Evolutionary conservation across 1,140 invertebrate genomes (phyloP).

Genomic region (Cherax destructor): DNA sequence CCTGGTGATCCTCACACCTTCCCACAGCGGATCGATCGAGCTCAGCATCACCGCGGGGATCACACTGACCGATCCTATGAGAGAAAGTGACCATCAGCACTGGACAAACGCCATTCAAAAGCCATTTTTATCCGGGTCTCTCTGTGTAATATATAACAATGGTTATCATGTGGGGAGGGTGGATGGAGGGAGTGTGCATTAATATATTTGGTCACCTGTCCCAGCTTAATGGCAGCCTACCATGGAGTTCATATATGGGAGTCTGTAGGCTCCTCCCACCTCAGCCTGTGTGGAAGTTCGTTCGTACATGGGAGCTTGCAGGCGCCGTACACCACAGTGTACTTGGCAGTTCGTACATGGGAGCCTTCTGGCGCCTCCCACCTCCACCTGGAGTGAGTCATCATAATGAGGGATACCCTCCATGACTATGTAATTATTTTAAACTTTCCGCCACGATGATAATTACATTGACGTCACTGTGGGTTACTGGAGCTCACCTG

Average conservation of each 20-base stretch:
- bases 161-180: background rate
- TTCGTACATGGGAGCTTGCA: no score
- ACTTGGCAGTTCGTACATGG: no score
- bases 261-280: no score
- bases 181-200: background rate
- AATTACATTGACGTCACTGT: background rate
- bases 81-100: background rate
- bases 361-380: no score
- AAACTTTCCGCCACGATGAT: background rate
- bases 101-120: background rate
- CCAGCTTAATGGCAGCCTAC: background rate
- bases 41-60: background rate
- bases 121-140: constrained; percentile 36
- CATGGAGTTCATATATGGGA: background rate
- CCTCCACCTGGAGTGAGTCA: background rate
- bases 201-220: constrained; percentile 2
- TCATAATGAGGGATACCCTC: background rate
- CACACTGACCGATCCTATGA: background rate
- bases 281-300: no score
- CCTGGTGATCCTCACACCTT: constrained; percentile 16
- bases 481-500: background rate
- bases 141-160: constrained; percentile 21
- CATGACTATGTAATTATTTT: background rate
- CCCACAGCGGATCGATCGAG: background rate
- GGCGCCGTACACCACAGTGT: no score